phyloP scores from a whole-genome alignment of 1,140 invertebrate species.

The Nasonia longicornis region DNA sequence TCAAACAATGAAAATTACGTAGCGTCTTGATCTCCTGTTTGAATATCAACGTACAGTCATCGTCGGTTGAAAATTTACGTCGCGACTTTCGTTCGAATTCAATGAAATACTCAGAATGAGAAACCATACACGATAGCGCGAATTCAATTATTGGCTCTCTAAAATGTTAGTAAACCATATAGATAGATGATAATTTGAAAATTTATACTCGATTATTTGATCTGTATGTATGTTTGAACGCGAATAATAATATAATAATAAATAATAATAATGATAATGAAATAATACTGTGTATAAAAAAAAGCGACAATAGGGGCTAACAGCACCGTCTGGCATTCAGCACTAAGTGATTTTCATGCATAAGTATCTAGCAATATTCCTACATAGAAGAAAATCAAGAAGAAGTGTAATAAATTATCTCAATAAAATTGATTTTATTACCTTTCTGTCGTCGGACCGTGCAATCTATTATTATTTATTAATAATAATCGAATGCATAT shows the following conservation, averaged over 20 bases:
- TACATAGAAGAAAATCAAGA: not conserved
- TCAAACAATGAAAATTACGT: not conserved
- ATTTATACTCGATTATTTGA: slow-evolving; percentile 18
- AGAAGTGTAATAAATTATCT: slow-evolving; percentile 36
- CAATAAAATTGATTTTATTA: slow-evolving; percentile 30
- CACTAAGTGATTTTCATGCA: not conserved
- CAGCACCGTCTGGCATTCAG: slow-evolving; percentile 14
- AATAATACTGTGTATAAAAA: slow-evolving; percentile 23
- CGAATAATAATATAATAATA: slow-evolving; percentile 18
- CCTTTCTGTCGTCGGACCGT: slow-evolving; percentile 30
- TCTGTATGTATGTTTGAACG: slow-evolving; percentile 1
- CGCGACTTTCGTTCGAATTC: not conserved
- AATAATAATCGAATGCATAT: slow-evolving; percentile 24
- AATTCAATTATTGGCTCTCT: not conserved
- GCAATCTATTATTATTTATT: slow-evolving; percentile 24
- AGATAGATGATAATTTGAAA: slow-evolving; percentile 5
- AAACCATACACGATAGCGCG: not conserved
- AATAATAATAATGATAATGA: not conserved
- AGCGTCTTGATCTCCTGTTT: slow-evolving; percentile 33
- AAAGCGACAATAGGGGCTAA: slow-evolving; percentile 40
- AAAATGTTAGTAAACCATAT: not conserved
- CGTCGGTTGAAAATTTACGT: slow-evolving; percentile 7
- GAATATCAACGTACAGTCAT: slow-evolving; percentile 26
- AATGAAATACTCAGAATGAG: not conserved
- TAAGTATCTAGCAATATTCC: slow-evolving; percentile 6